Evolutionary conservation across 2,797 vertebrate genomes (phyloP), one percentile per base, ranked within the genome.

Genomic region (Gobio occitaniae): DNA sequence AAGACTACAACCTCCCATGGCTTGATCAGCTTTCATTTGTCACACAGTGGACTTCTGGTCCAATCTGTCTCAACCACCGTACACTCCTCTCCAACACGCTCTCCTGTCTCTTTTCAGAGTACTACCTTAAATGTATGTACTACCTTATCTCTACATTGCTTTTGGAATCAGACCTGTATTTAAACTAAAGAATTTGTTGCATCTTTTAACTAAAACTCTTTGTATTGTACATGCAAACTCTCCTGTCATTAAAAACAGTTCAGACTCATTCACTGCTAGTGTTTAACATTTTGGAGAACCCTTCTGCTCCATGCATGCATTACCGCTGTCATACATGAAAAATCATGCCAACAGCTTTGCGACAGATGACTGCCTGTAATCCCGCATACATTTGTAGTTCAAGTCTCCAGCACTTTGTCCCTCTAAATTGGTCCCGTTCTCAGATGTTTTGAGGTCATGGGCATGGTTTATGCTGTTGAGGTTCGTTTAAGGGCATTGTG

Each of bases 331-430:
- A 87, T 88, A 85, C 87, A 88, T 84, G 83, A 86, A 79, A 78
- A 88, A 74, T 63, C 77, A 85, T 85, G 63, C 80, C 68, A 76
- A 82, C 56, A 88, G 87, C 83, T 89, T 88, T 89, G 89, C 80
- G 38, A 84, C 87, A 87, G 83, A 88, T 82, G 89, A 87, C 89
- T 89, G 87, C 78, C 48, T 88, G 70, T 87, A 87, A 89, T 89
- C 89, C 87, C 80, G 75, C 47, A 87, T 78, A 80, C 83, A 85
- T 80, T 52, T 86, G 71, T 70, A 83, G 84, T 52, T 50, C 54
- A 77, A 65, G 47, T 56, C 77, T 84, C 76, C 10, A 78, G 36
- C 77, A 65, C 77, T 65, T 17, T 47, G 70, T 83, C 80, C 59
- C 41, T 84, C 65, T 61, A 87, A 84, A 87, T 84, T 85, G 84